Conservation (phyloP, 2,888 invertebrate species). For the Tetanocera ferruginea region DNA sequence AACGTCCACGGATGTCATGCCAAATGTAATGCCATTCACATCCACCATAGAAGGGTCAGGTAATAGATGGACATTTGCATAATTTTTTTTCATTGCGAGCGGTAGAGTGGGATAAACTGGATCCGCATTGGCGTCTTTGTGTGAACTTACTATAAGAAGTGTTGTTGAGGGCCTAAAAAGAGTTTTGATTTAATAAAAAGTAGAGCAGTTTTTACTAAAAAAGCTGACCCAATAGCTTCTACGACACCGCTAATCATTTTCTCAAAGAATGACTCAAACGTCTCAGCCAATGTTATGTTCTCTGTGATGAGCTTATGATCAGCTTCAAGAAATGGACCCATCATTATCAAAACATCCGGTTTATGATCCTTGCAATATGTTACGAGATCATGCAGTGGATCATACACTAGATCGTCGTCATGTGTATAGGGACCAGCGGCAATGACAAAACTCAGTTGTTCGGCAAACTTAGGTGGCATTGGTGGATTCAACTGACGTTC, state of each 20-base stretch:
- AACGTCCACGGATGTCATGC: constrained; percentile 85
- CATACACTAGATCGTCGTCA: constrained; percentile 81
- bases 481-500: constrained; percentile 72
- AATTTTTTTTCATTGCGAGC: constrained; percentile 73
- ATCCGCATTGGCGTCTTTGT: constrained; percentile 83
- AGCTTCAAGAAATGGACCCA: constrained; percentile 88
- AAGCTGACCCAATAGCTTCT: constrained; percentile 74
- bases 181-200: neutral
- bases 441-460: constrained; percentile 77
- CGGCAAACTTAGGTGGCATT: constrained; percentile 70
- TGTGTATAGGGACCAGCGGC: constrained; percentile 89
- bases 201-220: no score
- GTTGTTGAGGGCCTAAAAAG: constrained; percentile 74
- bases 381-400: constrained; percentile 85
- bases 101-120: constrained; percentile 89
- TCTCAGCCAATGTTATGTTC: constrained; percentile 74
- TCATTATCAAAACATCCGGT: constrained; percentile 85
- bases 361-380: constrained; percentile 76
- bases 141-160: constrained; percentile 82
- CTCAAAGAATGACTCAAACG: constrained; percentile 82
- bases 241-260: constrained; percentile 78
- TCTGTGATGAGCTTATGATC: constrained; percentile 76
- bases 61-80: constrained; percentile 77
- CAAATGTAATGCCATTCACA: constrained; percentile 82
- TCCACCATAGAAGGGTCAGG: constrained; percentile 87